Evolutionary conservation across 2,113 vertebrate species (phyloP).

Genomic region (Ia io): DNA sequence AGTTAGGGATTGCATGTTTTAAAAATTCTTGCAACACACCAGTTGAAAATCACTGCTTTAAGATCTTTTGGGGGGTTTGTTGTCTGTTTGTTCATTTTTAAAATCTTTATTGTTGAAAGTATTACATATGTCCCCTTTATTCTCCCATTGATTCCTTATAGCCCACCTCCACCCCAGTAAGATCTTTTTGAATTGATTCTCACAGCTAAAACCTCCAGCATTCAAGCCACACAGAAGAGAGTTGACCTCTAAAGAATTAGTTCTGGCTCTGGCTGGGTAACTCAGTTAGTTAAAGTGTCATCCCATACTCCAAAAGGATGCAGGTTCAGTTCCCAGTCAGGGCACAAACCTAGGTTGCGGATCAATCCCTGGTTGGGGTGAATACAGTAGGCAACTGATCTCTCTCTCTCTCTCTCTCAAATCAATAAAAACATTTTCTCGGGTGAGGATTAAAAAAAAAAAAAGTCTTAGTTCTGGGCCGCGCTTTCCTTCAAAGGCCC

Average conservation of each 20-base stretch:
- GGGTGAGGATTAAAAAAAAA: not conserved
- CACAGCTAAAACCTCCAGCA: constrained; percentile 29
- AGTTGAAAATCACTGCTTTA: not conserved
- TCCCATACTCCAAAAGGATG: not conserved
- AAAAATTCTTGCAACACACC: not conserved
- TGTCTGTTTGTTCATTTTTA: too few relatives aligned
- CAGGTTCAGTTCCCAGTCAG: not conserved
- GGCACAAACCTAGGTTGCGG: not conserved
- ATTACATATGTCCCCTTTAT: too few relatives aligned
- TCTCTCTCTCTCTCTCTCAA: not conserved
- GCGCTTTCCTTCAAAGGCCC: not conserved
- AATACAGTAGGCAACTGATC: not conserved
- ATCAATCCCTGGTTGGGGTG: not conserved
- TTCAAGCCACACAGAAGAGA: not conserved
- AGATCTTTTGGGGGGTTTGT: not conserved
- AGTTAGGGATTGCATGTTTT: not conserved
- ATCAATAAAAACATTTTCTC: not conserved
- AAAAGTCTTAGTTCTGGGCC: not conserved
- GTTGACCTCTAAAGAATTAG: not conserved
- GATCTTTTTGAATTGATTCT: not conserved
- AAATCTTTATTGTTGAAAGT: too few relatives aligned
- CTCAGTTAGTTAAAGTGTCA: not conserved
- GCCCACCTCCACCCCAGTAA: not conserved
- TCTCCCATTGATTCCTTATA: too few relatives aligned
- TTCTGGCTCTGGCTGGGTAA: not conserved